Percentiles rank a stretch among this genome's conserved stretches.
Evolutionary conservation across 1,140 invertebrate species (phyloP).

Genomic region (Drosophila miranda): DNA sequence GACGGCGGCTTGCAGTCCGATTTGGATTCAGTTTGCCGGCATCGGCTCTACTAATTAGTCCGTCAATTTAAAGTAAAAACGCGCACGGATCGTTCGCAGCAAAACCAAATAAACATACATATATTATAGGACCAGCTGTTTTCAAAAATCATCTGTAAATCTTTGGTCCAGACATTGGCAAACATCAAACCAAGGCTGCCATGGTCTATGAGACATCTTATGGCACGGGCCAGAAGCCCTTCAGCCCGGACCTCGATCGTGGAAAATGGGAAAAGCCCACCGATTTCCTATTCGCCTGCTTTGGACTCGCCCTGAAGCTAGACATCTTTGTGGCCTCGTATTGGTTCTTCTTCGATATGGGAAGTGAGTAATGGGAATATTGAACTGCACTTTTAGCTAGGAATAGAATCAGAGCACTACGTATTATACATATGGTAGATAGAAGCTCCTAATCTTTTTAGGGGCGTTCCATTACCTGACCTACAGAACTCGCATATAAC

Average conservation of each 20-base stretch:
- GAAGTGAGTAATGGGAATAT: constrained; percentile 51
- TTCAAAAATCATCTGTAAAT: not conserved
- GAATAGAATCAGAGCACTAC: not conserved
- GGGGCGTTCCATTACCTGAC: constrained; percentile 22
- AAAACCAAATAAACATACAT: constrained; percentile 8
- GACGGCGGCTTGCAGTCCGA: constrained; percentile 20
- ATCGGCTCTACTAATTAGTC: constrained; percentile 71
- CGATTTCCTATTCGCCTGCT: constrained; percentile 68
- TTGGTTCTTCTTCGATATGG: constrained; percentile 63
- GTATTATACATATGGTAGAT: not conserved
- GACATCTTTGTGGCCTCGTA: constrained; percentile 58
- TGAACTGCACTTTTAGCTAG: no score
- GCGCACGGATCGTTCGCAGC: constrained; percentile 28
- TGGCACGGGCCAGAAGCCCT: constrained; percentile 66
- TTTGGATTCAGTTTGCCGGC: constrained; percentile 58
- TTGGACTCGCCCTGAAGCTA: constrained; percentile 65
- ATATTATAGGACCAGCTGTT: constrained; percentile 7
- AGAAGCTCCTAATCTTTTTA: constrained; percentile 21
- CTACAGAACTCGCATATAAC: constrained; percentile 4
- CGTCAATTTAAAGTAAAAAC: constrained; percentile 59
- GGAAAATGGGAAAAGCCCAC: constrained; percentile 70
- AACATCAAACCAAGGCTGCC: not conserved
- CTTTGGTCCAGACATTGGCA: no score
- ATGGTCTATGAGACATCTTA: constrained; percentile 77
- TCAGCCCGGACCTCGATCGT: constrained; percentile 62